Percentiles rank a stretch among this genome's conserved stretches.
Evolutionary conservation across 1,140 invertebrate genomes (phyloP).

Genomic region (Venustaconcha ellipsiformis): DNA sequence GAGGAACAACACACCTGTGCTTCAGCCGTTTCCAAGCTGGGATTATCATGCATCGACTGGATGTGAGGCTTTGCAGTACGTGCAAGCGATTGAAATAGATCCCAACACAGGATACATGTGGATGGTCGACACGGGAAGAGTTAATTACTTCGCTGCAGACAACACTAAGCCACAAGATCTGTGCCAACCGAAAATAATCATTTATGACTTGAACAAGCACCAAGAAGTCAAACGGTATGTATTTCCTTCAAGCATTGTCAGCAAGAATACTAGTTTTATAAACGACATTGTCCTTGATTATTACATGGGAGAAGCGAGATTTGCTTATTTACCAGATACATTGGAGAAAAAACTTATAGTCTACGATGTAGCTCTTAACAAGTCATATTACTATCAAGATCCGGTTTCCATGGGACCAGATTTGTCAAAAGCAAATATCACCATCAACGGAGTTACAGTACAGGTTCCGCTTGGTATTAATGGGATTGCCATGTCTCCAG

Average conservation of each 20-base stretch:
- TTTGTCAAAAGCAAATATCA: constrained; percentile 16
- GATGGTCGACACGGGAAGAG: constrained; percentile 47
- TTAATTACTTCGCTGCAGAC: too few relatives aligned
- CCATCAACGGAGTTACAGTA: not conserved
- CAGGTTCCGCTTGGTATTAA: constrained; percentile 10
- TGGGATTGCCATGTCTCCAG: constrained; percentile 39
- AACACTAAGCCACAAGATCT: constrained; percentile 9
- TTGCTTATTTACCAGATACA: constrained; percentile 50
- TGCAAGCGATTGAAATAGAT: constrained; percentile 54
- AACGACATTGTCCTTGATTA: constrained; percentile 54
- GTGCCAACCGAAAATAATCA: constrained; percentile 49
- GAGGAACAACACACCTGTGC: not conserved
- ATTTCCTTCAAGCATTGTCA: constrained; percentile 36
- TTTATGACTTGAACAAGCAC: constrained; percentile 46
- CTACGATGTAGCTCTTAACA: constrained; percentile 36
- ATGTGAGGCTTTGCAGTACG: constrained; percentile 49
- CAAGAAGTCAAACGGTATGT: constrained; percentile 28
- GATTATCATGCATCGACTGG: constrained; percentile 37
- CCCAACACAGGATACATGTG: constrained; percentile 52
- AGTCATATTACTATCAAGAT: constrained; percentile 34
- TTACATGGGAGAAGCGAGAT: constrained; percentile 27
- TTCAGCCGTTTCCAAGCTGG: constrained; percentile 50
- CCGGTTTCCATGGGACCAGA: constrained; percentile 33
- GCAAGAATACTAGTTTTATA: constrained; percentile 35
- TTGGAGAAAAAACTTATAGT: constrained; percentile 37